These are phyloP conservation scores for Polypedilum pembai DNA, from an alignment of 1,140 invertebrate genomes.

Conservation along the genomic window DNA sequence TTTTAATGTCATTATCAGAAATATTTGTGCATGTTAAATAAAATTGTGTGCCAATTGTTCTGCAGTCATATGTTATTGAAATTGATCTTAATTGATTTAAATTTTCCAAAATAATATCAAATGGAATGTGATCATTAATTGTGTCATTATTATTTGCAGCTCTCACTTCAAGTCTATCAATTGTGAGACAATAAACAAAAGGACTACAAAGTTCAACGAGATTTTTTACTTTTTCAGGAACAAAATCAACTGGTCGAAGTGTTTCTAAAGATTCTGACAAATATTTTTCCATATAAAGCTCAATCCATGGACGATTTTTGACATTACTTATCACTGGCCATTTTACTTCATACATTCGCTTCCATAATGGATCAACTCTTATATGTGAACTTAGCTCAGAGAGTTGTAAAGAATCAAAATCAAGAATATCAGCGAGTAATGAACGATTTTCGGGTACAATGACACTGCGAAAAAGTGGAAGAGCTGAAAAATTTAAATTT, in stretches of 20 bases:
- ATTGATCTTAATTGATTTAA: conserved; percentile 41
- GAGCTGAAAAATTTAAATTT: conserved; percentile 34
- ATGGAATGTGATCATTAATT: conserved; percentile 43
- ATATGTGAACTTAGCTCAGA: conserved; percentile 41
- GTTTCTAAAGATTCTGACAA: conserved; percentile 44
- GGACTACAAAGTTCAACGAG: conserved; percentile 40
- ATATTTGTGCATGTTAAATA: conserved; percentile 41
- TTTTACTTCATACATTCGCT: conserved; percentile 38
- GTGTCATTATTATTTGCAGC: conserved; percentile 32
- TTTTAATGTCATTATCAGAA: conserved; percentile 37
- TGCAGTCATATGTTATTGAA: conserved; percentile 41
- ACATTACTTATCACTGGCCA: conserved; percentile 37
- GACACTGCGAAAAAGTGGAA: conserved; percentile 40
- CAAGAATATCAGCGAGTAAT: conserved; percentile 42
- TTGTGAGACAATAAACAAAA: conserved; percentile 42
- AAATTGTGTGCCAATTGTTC: conserved; percentile 41
- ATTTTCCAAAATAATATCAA: conserved; percentile 43
- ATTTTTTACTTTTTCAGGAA: conserved; percentile 40
- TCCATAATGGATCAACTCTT: conserved; percentile 44
- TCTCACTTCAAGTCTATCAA: conserved; percentile 39
- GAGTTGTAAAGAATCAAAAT: conserved; percentile 40
- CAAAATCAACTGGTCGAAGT: conserved; percentile 42
- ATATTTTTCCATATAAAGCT: conserved; percentile 45
- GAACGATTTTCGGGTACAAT: conserved; percentile 40
- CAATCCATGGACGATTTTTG: conserved; percentile 39